phyloP scores from a whole-genome alignment of 1,140 invertebrate species.

The Agraylea sexmaculata region DNA sequence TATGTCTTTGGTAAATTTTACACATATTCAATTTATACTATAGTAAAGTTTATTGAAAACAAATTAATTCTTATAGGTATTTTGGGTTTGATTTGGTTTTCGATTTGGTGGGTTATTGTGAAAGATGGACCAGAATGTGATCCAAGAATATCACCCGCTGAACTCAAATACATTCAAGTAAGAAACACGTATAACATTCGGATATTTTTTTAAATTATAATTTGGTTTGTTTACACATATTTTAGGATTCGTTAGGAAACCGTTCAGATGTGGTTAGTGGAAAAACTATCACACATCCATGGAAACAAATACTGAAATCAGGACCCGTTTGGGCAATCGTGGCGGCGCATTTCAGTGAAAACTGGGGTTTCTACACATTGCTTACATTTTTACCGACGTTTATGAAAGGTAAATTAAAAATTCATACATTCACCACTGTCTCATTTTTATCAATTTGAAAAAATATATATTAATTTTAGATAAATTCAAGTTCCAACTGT shows the following conservation, averaged over 20 bases:
- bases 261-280: conserved; percentile 12
- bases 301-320: conserved; percentile 70
- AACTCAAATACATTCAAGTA: conserved; percentile 65
- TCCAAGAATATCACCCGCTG: conserved; percentile 56
- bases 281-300: conserved; percentile 50
- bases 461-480: conserved; percentile 42
- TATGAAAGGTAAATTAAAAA: conserved; percentile 55
- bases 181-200: conserved; percentile 6
- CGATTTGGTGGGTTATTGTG: conserved; percentile 57
- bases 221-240: conserved; percentile 11
- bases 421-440: conserved; percentile 1
- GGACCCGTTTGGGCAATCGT: conserved; percentile 83
- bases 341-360: conserved; percentile 84
- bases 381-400: conserved; percentile 84
- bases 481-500: conserved; percentile 56
- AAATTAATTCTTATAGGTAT: conserved; percentile 34
- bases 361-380: conserved; percentile 92
- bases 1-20: conserved; percentile 65
- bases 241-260: conserved; percentile 33
- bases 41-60: conserved; percentile 1
- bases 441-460: not conserved
- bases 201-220: not conserved
- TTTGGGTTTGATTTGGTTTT: conserved; percentile 58
- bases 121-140: conserved; percentile 68
- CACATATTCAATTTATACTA: conserved; percentile 4